phyloP scores from a whole-genome alignment of 2,113 vertebrate genomes.

The Plectropomus leopardus region DNA sequence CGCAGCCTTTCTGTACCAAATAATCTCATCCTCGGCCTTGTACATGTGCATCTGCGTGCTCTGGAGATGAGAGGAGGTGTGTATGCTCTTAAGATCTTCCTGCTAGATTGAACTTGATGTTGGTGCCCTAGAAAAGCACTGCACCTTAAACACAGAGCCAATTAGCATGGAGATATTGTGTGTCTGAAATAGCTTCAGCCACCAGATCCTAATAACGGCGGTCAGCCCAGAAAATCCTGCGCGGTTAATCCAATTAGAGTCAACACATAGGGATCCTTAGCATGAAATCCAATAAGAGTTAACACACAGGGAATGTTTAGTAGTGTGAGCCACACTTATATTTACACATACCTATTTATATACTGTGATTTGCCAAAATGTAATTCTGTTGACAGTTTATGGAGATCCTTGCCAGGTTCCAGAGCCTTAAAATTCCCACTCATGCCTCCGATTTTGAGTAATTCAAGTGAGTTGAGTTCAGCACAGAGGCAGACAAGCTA shows the following conservation, averaged over 20 bases:
- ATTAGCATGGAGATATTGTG: constrained; percentile 36
- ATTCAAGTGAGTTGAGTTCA: too few species aligned
- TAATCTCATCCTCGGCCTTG: not conserved
- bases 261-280: constrained; percentile 53
- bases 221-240: constrained; percentile 62
- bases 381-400: not conserved
- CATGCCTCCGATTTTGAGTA: not conserved
- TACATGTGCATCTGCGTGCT: not conserved
- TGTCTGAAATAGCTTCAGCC: constrained; percentile 60
- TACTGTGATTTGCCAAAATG: not conserved
- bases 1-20: not conserved
- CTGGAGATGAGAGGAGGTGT: not conserved
- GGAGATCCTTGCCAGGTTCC: not conserved
- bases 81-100: constrained; percentile 7
- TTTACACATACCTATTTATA: not conserved
- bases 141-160: constrained; percentile 52
- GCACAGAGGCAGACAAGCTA: too few species aligned
- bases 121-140: constrained; percentile 43
- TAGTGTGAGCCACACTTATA: not conserved
- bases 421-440: not conserved
- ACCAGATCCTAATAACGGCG: constrained; percentile 40
- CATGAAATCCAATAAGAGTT: constrained; percentile 49
- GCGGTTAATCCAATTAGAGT: constrained; percentile 73
- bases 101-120: constrained; percentile 23
- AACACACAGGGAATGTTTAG: constrained; percentile 33